Conservation (phyloP, 2,113 vertebrate genomes). For the Turdus rufiventris region DNA sequence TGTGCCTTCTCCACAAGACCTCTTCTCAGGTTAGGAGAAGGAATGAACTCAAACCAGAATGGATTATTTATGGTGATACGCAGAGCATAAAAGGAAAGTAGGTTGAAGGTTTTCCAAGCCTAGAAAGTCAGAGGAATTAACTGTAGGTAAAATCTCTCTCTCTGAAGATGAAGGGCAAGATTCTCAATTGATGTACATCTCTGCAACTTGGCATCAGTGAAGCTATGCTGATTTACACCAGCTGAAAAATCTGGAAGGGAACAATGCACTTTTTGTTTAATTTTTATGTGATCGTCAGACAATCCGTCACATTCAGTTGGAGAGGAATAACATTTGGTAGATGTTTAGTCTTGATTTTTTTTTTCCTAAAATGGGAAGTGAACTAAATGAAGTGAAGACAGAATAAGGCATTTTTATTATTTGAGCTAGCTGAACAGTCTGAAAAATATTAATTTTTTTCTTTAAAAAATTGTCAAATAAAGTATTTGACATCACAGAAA, state of each 20-base stretch:
- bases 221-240: conserved; percentile 49
- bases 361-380: conserved; percentile 37
- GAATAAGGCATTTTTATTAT: conserved; percentile 36
- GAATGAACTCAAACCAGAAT: neutral
- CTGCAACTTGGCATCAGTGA: conserved; percentile 32
- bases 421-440: neutral
- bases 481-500: conserved; percentile 13
- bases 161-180: conserved; percentile 29
- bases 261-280: conserved; percentile 59
- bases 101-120: neutral
- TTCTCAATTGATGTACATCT: conserved; percentile 42
- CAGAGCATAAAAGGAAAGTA: neutral
- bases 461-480: neutral
- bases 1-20: neutral
- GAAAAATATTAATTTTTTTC: neutral
- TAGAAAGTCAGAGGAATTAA: neutral
- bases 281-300: conserved; percentile 47
- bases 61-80: neutral
- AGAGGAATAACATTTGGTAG: conserved; percentile 55
- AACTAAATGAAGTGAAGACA: conserved; percentile 38
- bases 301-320: conserved; percentile 34
- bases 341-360: conserved; percentile 50
- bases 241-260: conserved; percentile 60
- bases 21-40: neutral
- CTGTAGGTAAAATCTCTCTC: neutral